Conservation (phyloP, 2,797 vertebrate species). For the Gallinago nigripennis region DNA sequence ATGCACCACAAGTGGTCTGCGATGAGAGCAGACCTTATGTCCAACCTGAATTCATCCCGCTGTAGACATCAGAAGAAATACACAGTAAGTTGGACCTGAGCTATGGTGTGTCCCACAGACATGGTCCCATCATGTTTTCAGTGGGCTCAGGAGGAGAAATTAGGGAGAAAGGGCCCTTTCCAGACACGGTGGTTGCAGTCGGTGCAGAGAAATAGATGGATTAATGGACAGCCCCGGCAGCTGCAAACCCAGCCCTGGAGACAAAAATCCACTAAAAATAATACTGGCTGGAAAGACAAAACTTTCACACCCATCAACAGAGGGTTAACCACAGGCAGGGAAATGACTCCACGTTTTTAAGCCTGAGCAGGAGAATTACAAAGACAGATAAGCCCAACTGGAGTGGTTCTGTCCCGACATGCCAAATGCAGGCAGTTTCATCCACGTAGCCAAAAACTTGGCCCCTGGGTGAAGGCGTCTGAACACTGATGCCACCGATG, state of each 20-base stretch:
- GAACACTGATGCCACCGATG: neutral
- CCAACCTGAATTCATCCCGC: neutral
- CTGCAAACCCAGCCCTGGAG: neutral
- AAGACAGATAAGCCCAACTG: neutral
- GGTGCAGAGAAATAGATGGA: neutral
- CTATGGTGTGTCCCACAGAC: neutral
- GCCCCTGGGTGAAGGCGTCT: neutral
- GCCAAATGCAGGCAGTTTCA: neutral
- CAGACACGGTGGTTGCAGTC: neutral
- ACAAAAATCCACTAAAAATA: neutral
- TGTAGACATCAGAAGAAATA: neutral
- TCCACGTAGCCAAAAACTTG: neutral
- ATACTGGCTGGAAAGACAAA: neutral
- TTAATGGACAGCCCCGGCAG: neutral
- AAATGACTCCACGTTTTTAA: neutral
- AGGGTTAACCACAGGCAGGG: neutral
- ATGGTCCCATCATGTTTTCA: neutral
- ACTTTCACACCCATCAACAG: neutral
- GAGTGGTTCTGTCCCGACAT: neutral
- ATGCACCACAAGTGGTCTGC: accelerated
- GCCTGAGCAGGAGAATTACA: neutral
- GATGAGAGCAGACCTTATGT: neutral
- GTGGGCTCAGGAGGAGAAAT: neutral
- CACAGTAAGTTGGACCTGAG: neutral
- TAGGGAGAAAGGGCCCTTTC: neutral